Conservation (phyloP, 1,140 invertebrate genomes). For the Diorhabda carinulata region DNA sequence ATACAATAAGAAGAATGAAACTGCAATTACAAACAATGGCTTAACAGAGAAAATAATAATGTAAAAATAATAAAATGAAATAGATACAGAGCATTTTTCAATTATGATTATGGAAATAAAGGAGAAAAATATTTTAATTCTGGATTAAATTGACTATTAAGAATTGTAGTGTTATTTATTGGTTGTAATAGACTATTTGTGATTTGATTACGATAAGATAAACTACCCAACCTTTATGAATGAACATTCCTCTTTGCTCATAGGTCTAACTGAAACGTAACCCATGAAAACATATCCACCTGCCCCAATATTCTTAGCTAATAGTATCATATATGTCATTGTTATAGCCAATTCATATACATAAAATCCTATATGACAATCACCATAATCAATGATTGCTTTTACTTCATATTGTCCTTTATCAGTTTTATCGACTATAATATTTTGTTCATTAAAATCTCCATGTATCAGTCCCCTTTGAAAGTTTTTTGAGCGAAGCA, state of each 20-base stretch:
- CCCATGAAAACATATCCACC: conserved; percentile 74
- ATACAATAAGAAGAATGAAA: too few relatives aligned
- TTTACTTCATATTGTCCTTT: conserved; percentile 51
- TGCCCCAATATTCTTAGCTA: conserved; percentile 57
- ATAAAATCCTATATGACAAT: conserved; percentile 66
- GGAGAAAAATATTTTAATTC: too few relatives aligned
- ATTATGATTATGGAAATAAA: too few relatives aligned
- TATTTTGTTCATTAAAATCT: conserved; percentile 87
- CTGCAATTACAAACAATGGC: too few relatives aligned
- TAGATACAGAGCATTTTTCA: too few relatives aligned
- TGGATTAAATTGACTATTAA: too few relatives aligned
- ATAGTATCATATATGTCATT: conserved; percentile 75
- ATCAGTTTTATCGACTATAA: conserved; percentile 57
- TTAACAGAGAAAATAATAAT: too few relatives aligned
- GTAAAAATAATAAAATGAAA: too few relatives aligned
- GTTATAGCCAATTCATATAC: conserved; percentile 81
- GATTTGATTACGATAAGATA: too few relatives aligned
- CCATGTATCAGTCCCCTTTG: conserved; percentile 79
- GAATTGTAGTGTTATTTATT: too few relatives aligned
- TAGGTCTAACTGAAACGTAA: conserved; percentile 56
- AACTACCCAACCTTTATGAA: background rate
- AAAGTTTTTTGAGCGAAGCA: conserved; percentile 54
- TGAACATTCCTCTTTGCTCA: background rate
- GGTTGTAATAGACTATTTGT: too few relatives aligned
- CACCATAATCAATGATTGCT: conserved; percentile 80